These are phyloP conservation scores for Perizoma affinitatum DNA, from an alignment of 2,888 invertebrate species.

Conservation along the genomic window DNA sequence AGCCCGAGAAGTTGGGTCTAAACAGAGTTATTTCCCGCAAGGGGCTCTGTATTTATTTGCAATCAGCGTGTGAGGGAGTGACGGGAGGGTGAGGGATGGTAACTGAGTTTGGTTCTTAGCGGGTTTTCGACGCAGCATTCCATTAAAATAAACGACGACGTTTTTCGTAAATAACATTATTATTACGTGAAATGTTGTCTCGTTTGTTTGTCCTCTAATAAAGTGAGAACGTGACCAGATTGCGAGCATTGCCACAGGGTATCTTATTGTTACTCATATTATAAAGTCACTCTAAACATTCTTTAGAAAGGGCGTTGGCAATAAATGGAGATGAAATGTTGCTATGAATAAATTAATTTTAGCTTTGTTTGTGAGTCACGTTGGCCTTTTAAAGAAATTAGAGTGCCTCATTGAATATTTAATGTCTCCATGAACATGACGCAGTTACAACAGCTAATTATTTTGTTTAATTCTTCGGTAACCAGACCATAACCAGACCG, in stretches of 20 bases:
- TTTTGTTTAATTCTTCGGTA: no score
- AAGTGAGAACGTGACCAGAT: slow-evolving; percentile 14
- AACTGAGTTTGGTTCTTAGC: slow-evolving; percentile 25
- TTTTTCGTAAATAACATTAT: slow-evolving; percentile 22
- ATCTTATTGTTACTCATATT: not conserved
- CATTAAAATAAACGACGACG: slow-evolving; percentile 13
- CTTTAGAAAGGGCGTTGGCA: slow-evolving; percentile 13
- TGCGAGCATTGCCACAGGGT: slow-evolving; percentile 10
- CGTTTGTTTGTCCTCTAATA: slow-evolving; percentile 12
- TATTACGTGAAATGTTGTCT: slow-evolving; percentile 12
- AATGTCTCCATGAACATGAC: slow-evolving; percentile 7
- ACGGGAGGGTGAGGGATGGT: slow-evolving; percentile 17
- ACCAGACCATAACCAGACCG: no score
- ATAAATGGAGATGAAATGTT: slow-evolving; percentile 20
- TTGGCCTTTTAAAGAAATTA: slow-evolving; percentile 21
- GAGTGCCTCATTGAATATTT: slow-evolving; percentile 2
- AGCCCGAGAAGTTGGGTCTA: slow-evolving; percentile 39
- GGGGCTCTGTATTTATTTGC: slow-evolving; percentile 48
- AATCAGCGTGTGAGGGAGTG: slow-evolving; percentile 41
- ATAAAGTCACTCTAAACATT: slow-evolving; percentile 11
- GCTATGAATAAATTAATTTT: slow-evolving; percentile 35
- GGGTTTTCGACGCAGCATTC: slow-evolving; percentile 28
- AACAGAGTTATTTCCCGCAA: slow-evolving; percentile 44
- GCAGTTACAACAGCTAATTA: not conserved
- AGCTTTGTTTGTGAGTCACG: slow-evolving; percentile 30